Percentiles rank a stretch among this genome's conserved stretches.
phyloP scores from a whole-genome alignment of 2,113 vertebrate species.

The Brienomyrus brachyistius region DNA sequence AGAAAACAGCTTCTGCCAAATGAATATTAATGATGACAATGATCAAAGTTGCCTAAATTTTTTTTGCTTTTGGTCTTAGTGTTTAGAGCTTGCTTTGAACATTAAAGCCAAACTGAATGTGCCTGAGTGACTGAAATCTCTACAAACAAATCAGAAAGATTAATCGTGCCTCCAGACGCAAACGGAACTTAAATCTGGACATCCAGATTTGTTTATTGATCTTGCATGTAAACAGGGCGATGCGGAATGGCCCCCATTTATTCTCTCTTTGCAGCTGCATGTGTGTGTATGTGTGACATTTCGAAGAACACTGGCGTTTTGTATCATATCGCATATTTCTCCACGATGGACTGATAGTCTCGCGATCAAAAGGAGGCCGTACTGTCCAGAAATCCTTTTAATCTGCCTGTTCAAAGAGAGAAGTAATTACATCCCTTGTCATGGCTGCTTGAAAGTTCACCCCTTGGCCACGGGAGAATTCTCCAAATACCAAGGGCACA shows the following conservation, averaged over 20 bases:
- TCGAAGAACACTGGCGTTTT: not conserved
- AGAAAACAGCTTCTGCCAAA: not conserved
- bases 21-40: not conserved
- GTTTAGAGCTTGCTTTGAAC: not conserved
- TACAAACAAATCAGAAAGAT: not conserved
- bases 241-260: not conserved
- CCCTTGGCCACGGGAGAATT: conserved; percentile 36
- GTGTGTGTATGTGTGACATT: not conserved
- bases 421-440: conserved; percentile 49
- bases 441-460: conserved; percentile 29
- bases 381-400: conserved; percentile 40
- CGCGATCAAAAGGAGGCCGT: conserved; percentile 37
- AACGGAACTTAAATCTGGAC: not conserved
- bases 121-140: not conserved
- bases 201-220: not conserved
- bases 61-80: not conserved
- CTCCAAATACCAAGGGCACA: conserved; percentile 38
- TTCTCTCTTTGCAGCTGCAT: not conserved
- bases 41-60: not conserved
- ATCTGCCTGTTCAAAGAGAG: conserved; percentile 32
- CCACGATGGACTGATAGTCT: conserved; percentile 36
- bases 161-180: not conserved
- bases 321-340: conserved; percentile 13
- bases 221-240: not conserved
- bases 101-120: not conserved